Conservation (phyloP, 2,888 invertebrate species). For the Drosophila imparisetae region DNA sequence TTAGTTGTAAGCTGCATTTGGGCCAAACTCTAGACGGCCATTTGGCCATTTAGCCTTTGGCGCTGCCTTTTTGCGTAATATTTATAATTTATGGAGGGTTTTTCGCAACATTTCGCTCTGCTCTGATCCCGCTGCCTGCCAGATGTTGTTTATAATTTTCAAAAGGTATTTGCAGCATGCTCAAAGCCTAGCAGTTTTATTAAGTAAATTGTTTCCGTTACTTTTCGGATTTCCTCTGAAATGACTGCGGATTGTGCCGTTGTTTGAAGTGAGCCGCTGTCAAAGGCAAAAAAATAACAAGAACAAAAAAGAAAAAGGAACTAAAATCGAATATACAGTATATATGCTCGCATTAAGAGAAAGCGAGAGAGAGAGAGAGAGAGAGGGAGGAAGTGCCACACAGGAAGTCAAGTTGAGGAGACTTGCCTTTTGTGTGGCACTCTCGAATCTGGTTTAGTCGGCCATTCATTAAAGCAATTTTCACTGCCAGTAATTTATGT, state of each 20-base stretch:
- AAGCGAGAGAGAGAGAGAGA: not conserved
- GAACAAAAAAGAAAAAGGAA: slow-evolving; percentile 4
- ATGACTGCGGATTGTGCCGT: slow-evolving; percentile 37
- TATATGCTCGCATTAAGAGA: not conserved
- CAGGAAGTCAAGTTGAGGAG: slow-evolving; percentile 45
- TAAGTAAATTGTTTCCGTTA: slow-evolving; percentile 73
- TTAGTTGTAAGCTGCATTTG: slow-evolving; percentile 51
- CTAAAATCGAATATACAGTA: not conserved
- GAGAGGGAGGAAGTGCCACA: not conserved
- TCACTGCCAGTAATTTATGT: slow-evolving; percentile 59
- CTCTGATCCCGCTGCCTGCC: slow-evolving; percentile 12
- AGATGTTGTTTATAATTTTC: slow-evolving; percentile 58
- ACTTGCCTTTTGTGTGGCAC: slow-evolving; percentile 24
- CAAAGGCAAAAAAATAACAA: slow-evolving; percentile 41
- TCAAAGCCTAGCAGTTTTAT: slow-evolving; percentile 56
- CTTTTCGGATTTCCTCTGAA: slow-evolving; percentile 63
- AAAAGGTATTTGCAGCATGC: slow-evolving; percentile 51
- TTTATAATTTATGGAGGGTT: slow-evolving; percentile 69
- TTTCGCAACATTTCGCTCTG: slow-evolving; percentile 23
- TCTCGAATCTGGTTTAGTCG: not conserved
- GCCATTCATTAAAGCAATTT: slow-evolving; percentile 60
- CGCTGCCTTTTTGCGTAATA: slow-evolving; percentile 63
- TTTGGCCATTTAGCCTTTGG: slow-evolving; percentile 32
- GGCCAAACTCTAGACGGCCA: slow-evolving; percentile 22
- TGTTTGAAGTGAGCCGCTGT: slow-evolving; percentile 49